Percentiles rank a stretch among this genome's conserved stretches.
Evolutionary conservation across 2,797 vertebrate genomes (phyloP).

Genomic region (Sphenodon punctatus): DNA sequence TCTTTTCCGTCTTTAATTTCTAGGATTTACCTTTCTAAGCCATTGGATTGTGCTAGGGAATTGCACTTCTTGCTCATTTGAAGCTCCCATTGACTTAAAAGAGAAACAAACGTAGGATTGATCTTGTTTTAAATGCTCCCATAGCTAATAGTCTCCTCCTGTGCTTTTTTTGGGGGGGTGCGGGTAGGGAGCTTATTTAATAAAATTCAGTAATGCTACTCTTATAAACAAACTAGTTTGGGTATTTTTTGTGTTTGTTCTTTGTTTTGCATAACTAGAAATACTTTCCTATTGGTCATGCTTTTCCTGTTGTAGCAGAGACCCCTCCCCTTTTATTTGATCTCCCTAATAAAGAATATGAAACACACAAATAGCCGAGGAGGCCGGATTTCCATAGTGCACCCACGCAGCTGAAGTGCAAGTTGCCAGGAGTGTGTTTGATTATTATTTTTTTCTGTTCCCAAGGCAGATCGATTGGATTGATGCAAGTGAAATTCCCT

Average conservation of each 20-base stretch:
- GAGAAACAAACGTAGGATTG: slow-evolving; percentile 33
- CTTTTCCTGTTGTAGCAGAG: too few relatives aligned
- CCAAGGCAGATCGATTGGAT: neutral
- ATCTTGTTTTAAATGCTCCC: slow-evolving; percentile 37
- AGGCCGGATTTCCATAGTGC: neutral
- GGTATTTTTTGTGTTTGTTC: too few relatives aligned
- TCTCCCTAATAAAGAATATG: neutral
- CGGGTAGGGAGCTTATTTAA: slow-evolving; percentile 12
- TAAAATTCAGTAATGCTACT: neutral
- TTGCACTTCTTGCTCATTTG: slow-evolving; percentile 43
- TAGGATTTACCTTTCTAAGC: slow-evolving; percentile 58
- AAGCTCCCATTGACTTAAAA: slow-evolving; percentile 45
- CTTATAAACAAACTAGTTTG: slow-evolving; percentile 29
- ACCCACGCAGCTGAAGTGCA: accelerated
- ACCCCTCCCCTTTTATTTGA: neutral
- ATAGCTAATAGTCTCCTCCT: slow-evolving; percentile 2
- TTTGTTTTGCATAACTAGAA: neutral
- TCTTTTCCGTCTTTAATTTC: slow-evolving; percentile 41
- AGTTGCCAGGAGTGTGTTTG: accelerated
- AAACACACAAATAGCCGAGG: neutral
- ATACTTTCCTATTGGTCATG: too few relatives aligned
- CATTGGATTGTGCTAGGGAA: slow-evolving; percentile 61
- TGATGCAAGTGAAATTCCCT: neutral
- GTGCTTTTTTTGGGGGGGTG: neutral
- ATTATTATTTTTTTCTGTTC: neutral